These are phyloP conservation scores for Denticeps clupeoides DNA, from an alignment of 2,797 vertebrate species.

Conservation along the genomic window DNA sequence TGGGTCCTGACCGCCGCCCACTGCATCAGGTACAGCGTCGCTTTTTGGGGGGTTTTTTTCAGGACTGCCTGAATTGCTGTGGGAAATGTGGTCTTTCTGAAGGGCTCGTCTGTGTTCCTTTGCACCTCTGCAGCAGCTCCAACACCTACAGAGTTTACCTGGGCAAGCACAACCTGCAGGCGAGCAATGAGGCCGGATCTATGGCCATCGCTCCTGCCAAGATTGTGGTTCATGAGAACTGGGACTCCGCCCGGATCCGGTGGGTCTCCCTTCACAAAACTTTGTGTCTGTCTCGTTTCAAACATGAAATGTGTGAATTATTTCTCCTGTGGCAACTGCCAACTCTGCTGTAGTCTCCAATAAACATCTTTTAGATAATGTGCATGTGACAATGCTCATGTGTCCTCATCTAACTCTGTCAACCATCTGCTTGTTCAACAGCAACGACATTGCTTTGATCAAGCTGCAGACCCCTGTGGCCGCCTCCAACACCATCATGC, in stretches of 20 bases:
- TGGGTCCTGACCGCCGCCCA: slow-evolving; percentile 86
- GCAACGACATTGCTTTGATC: slow-evolving; percentile 79
- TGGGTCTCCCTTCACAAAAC: slow-evolving; percentile 25
- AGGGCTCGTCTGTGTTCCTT: neutral
- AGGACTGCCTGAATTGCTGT: neutral
- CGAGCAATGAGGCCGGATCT: slow-evolving; percentile 46
- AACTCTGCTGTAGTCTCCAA: no score
- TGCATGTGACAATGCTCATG: neutral
- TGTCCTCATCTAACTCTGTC: neutral
- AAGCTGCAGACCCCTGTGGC: slow-evolving; percentile 59
- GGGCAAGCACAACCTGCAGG: slow-evolving; percentile 64
- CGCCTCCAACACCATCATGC: slow-evolving; percentile 46
- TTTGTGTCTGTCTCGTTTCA: no score
- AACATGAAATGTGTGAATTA: no score
- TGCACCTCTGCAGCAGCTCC: slow-evolving; percentile 47
- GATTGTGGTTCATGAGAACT: slow-evolving; percentile 59
- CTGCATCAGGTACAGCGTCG: slow-evolving; percentile 76
- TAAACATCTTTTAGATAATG: neutral
- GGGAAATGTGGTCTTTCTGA: neutral
- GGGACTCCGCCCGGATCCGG: slow-evolving; percentile 65
- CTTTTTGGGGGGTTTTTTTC: neutral
- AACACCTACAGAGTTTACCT: slow-evolving; percentile 65
- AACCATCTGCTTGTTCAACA: slow-evolving; percentile 21
- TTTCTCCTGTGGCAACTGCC: no score
- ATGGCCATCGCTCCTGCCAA: slow-evolving; percentile 49